Evolutionary conservation across 2,797 vertebrate species (phyloP), one percentile per base, ranked within the genome.

Genomic region (Cheirogaleus major): DNA sequence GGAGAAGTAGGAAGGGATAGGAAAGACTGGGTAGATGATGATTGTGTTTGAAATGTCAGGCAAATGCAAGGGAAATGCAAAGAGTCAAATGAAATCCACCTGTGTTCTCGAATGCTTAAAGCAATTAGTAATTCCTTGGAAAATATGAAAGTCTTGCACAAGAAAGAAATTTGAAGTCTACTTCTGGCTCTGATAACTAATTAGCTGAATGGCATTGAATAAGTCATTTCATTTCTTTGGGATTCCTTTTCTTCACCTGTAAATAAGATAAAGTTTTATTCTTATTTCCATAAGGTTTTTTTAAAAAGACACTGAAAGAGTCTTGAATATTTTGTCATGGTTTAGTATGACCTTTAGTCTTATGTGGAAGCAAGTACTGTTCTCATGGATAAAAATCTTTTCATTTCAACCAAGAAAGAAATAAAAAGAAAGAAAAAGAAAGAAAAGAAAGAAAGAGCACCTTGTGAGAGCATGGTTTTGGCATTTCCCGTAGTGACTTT

Each of bases 21-120:
- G 41, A 41, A 78, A 96, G 43, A 76, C 10, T 69, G 14, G 10
- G 3, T 59, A 89, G 65, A 91, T 27, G 30, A 82, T 27, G 30
- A 69, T 27, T 35, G 43, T 93, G n/a, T 86, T 90, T 89, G 81
- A 98, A 91, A 91, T 48, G 17, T 55, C 35, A 69, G 57, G 38
- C 69, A 89, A 81, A 84, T 25, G 13, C n/a, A n/a, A 85, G 86
- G 63, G 35, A 90, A 93, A 63, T 30, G 18, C 17, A 48, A 50
- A 72, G 43, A 89, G 14, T 59, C 52, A 43, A 70, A 69, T 48
- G 55, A 73, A 86, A 85, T 72, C 7, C n/a, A 89, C 50, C 7
- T 14, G 18, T 45, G 7, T 63, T 84, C 23, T 45, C 55, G 87
- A 89, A 81, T 81, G 32, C 4, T 78, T 57, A 69, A 84, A 81